Conservation (phyloP, 2,888 invertebrate genomes). For the Tipula lateralis region DNA sequence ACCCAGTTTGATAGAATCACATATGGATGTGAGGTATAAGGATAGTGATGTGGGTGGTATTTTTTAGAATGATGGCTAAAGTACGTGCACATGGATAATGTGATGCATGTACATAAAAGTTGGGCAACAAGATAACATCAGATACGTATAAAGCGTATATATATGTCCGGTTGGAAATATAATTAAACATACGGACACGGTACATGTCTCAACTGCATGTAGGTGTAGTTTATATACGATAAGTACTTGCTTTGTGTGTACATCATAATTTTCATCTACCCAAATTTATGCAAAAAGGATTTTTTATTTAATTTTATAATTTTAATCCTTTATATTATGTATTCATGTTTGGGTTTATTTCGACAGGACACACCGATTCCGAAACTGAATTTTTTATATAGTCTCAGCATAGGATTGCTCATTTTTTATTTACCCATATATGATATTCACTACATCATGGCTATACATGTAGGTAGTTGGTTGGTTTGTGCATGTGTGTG, state of each 20-base stretch:
- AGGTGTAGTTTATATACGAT: background rate
- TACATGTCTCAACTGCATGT: background rate
- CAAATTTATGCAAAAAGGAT: background rate
- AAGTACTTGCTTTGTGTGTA: background rate
- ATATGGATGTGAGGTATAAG: background rate
- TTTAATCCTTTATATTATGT: background rate
- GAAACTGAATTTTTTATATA: background rate
- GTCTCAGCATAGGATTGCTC: background rate
- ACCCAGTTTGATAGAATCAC: background rate
- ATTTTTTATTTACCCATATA: background rate
- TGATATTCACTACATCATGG: background rate
- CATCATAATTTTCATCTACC: background rate
- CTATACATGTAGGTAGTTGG: too few species aligned
- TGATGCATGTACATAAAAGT: background rate
- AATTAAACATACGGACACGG: background rate
- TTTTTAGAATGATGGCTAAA: background rate
- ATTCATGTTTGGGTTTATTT: background rate
- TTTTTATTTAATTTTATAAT: conserved; percentile 19
- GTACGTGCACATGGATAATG: background rate
- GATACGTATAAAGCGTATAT: background rate
- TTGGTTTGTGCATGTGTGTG: too few species aligned
- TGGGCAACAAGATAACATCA: background rate
- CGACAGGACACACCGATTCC: background rate
- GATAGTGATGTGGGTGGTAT: background rate
- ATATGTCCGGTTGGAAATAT: background rate